Conservation (phyloP, 2,797 vertebrate species). For the Epinephelus coioides region DNA sequence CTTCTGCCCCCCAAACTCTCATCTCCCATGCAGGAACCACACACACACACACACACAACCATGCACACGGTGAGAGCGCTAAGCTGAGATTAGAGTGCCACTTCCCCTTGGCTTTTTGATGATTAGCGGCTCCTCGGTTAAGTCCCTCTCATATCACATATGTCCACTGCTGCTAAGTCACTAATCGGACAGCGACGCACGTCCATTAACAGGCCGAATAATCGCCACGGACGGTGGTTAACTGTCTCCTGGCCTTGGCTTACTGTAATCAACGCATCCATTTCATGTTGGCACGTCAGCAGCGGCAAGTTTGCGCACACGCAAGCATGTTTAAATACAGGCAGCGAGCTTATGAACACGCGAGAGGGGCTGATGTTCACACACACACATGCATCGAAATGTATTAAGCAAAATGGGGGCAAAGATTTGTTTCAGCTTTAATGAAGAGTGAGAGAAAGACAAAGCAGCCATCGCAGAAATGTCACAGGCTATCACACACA, state of each 20-base stretch:
- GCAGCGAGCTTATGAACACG: conserved; percentile 52
- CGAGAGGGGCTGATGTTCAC: conserved; percentile 13
- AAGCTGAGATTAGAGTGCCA: conserved; percentile 84
- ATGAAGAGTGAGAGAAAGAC: conserved; percentile 58
- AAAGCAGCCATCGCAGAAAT: conserved; percentile 67
- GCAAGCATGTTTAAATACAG: conserved; percentile 58
- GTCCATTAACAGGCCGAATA: conserved; percentile 81
- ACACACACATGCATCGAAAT: conserved; percentile 29
- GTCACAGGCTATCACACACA: conserved; percentile 60
- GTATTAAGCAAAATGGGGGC: conserved; percentile 64
- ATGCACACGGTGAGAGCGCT: conserved; percentile 70
- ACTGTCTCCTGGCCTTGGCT: conserved; percentile 69
- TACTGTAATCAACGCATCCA: conserved; percentile 71
- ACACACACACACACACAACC: conserved; percentile 32
- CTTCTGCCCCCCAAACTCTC: conserved; percentile 15
- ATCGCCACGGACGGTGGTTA: conserved; percentile 79
- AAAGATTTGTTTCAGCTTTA: conserved; percentile 69
- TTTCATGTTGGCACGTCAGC: conserved; percentile 72
- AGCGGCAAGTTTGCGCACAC: conserved; percentile 42
- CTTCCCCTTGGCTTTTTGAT: conserved; percentile 86
- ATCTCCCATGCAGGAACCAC: conserved; percentile 24
- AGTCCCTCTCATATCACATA: conserved; percentile 85
- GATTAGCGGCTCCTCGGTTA: conserved; percentile 82
- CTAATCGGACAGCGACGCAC: conserved; percentile 79
- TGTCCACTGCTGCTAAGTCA: conserved; percentile 82